Percentiles rank a stretch among this genome's conserved stretches.
These are phyloP conservation scores for Stenodema calcarata DNA, from an alignment of 2,888 invertebrate species.

Conservation along the genomic window DNA sequence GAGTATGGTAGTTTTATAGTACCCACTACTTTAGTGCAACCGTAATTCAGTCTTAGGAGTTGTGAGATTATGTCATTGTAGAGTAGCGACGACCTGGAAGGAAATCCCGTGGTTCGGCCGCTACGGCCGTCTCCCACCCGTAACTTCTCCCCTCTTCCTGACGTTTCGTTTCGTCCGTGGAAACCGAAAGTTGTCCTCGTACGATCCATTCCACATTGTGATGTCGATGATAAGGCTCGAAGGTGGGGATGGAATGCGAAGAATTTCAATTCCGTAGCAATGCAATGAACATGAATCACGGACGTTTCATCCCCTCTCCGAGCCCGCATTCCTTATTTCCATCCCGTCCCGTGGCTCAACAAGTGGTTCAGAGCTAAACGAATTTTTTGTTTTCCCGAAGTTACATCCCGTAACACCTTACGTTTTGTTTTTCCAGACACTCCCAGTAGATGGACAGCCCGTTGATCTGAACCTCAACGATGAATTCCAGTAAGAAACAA, in stretches of 20 bases:
- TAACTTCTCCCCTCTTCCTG: neutral
- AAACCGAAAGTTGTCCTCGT: conserved; percentile 37
- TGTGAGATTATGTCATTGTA: neutral
- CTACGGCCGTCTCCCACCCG: neutral
- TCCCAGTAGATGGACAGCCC: neutral
- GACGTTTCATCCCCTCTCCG: conserved; percentile 36
- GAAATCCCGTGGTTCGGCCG: neutral
- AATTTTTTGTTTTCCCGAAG: neutral
- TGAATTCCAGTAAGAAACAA: conserved; percentile 58
- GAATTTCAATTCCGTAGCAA: conserved; percentile 41
- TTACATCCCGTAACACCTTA: neutral
- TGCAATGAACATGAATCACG: conserved; percentile 48
- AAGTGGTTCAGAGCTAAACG: conserved; percentile 16
- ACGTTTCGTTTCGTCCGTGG: neutral
- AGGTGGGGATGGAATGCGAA: conserved; percentile 43
- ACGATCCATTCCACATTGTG: conserved; percentile 35
- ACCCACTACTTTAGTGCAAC: neutral
- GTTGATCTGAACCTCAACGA: conserved; percentile 32
- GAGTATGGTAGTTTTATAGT: neutral
- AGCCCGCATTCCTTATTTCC: conserved; percentile 31
- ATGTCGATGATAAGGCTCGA: conserved; percentile 14
- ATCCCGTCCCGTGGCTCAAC: conserved; percentile 40
- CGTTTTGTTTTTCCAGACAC: neutral
- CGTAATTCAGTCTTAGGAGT: neutral
- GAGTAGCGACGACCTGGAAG: neutral